A percentile compares a stretch with the other conserved stretches of the same genome.
phyloP scores from a whole-genome alignment of 2,113 vertebrate species.

The Origma solitaria region DNA sequence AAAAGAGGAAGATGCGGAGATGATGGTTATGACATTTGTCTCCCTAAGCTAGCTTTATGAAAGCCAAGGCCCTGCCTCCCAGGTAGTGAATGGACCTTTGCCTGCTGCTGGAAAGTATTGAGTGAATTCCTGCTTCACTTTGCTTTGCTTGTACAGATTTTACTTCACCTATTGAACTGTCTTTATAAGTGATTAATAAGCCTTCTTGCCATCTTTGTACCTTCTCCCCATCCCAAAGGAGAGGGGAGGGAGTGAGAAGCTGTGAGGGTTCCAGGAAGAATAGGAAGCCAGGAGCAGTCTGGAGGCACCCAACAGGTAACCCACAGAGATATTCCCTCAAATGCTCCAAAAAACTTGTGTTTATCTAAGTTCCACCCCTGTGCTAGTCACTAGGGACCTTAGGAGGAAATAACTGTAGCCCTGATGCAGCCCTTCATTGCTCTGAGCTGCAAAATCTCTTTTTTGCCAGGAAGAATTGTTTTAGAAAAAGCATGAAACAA shows the following conservation, averaged over 20 bases:
- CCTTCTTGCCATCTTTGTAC: background rate
- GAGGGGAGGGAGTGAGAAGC: background rate
- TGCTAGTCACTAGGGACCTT: background rate
- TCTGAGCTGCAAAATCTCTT: background rate
- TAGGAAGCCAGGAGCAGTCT: background rate
- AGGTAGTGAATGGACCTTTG: fast-evolving
- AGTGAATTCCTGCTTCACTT: background rate
- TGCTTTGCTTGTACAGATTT: background rate
- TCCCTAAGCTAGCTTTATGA: background rate
- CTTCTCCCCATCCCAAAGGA: background rate
- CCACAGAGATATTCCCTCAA: background rate
- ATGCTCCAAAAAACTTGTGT: background rate
- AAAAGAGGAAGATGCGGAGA: background rate
- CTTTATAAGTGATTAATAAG: background rate
- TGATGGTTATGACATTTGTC: background rate
- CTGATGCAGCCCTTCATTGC: background rate
- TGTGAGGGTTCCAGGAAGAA: background rate
- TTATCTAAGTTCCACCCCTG: background rate
- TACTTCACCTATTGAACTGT: background rate
- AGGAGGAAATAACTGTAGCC: background rate
- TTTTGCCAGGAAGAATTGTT: background rate
- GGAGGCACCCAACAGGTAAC: background rate
- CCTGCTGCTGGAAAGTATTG: background rate
- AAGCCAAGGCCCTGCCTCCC: background rate
- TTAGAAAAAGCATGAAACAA: background rate